phyloP scores from a whole-genome alignment of 2,797 vertebrate species.

The Gobio occitaniae region DNA sequence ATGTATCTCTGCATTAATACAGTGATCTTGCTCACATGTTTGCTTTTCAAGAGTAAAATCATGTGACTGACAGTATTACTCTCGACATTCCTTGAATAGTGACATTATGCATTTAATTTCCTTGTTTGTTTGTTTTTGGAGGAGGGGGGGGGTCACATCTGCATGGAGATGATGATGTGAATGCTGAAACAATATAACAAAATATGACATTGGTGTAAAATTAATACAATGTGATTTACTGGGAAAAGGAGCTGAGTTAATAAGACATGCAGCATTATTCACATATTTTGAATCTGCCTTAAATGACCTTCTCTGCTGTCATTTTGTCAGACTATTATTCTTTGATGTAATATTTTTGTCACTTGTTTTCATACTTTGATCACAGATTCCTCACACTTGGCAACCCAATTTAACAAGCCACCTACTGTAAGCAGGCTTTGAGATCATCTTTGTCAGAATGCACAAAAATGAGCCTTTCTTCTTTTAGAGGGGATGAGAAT shows the following conservation, averaged over 20 bases:
- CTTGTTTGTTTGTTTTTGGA: neutral
- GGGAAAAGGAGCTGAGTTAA: constrained; percentile 28
- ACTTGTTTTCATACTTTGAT: constrained; percentile 49
- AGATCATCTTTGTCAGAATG: constrained; percentile 17
- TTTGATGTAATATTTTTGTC: constrained; percentile 36
- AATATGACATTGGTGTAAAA: constrained; percentile 13
- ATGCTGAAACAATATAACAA: neutral
- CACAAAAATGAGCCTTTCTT: too few relatives aligned
- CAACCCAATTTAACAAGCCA: constrained; percentile 33
- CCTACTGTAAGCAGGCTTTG: constrained; percentile 6
- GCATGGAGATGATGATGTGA: neutral
- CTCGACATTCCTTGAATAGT: constrained; percentile 2
- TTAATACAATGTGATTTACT: neutral
- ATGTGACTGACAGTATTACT: neutral
- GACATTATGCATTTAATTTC: neutral
- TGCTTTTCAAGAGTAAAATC: neutral
- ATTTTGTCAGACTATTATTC: constrained; percentile 24
- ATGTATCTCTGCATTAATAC: neutral
- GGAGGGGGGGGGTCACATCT: too few relatives aligned
- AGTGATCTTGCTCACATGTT: neutral
- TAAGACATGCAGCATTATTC: constrained; percentile 15
- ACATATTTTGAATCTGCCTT: constrained; percentile 5
- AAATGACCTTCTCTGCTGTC: constrained; percentile 2
- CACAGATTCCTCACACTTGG: constrained; percentile 35
- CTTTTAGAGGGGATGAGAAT: neutral